These are phyloP conservation scores for Protonemura montana DNA, from an alignment of 2,888 invertebrate genomes.

Conservation along the genomic window DNA sequence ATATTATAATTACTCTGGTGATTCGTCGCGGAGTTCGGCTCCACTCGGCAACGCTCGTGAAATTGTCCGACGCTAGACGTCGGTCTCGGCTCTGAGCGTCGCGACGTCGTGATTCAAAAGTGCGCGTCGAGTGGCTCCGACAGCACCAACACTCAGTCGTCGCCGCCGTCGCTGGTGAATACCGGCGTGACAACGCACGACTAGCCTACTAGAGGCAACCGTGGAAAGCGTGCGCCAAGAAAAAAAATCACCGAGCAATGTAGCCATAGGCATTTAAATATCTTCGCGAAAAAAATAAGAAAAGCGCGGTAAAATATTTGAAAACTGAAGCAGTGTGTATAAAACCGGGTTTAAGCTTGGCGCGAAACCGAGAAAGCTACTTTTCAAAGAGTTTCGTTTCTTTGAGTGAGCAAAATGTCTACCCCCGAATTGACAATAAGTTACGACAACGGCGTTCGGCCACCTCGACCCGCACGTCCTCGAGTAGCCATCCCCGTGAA, in stretches of 20 bases:
- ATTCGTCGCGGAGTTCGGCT: not conserved
- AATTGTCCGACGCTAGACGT: not conserved
- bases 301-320: too few species aligned
- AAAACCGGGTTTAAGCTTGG: too few species aligned
- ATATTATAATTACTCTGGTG: slow-evolving; percentile 2
- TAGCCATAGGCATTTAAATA: not conserved
- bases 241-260: not conserved
- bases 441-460: slow-evolving; percentile 27
- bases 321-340: too few species aligned
- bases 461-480: slow-evolving; percentile 42
- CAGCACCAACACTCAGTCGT: not conserved
- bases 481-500: slow-evolving; percentile 45
- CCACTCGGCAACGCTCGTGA: not conserved
- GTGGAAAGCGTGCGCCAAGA: not conserved
- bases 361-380: not conserved
- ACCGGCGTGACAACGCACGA: not conserved
- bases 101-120: not conserved
- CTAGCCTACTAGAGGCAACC: not conserved
- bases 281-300: too few species aligned
- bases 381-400: not conserved
- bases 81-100: not conserved
- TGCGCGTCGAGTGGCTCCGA: not conserved
- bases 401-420: slow-evolving; percentile 38
- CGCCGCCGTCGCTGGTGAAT: not conserved
- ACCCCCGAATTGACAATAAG: slow-evolving; percentile 45